Evolutionary conservation across 2,888 invertebrate genomes (phyloP).

Genomic region (Lepas anatifera): DNA sequence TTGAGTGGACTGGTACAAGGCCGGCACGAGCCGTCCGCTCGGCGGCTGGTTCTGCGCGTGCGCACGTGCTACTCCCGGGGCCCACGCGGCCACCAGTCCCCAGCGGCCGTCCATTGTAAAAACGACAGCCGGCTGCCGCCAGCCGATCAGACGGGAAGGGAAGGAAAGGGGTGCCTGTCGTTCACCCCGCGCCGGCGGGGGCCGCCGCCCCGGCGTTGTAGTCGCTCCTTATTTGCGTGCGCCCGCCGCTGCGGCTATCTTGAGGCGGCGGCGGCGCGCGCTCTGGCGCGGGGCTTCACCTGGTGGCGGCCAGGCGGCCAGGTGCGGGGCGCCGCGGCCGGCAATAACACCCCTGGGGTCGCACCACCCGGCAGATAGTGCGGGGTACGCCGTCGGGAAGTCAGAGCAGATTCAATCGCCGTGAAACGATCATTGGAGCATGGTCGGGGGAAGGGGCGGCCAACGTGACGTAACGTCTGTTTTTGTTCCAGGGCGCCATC

Average conservation of each 20-base stretch:
- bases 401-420: background rate
- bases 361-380: too few relatives aligned
- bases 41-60: too few relatives aligned
- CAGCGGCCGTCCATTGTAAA: background rate
- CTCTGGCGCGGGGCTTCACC: background rate
- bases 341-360: background rate
- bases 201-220: background rate
- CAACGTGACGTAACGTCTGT: too few relatives aligned
- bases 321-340: background rate
- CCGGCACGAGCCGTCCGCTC: too few relatives aligned
- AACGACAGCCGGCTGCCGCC: background rate
- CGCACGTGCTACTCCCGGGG: background rate
- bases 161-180: background rate
- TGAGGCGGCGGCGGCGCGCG: background rate
- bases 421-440: background rate
- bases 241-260: slow-evolving; percentile 3
- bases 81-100: background rate
- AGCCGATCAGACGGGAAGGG: too few relatives aligned
- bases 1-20: too few relatives aligned
- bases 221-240: slow-evolving; percentile 8
- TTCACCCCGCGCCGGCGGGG: too few relatives aligned
- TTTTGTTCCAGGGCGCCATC: too few relatives aligned
- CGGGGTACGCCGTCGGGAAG: too few relatives aligned
- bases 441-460: background rate
- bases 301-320: background rate